Evolutionary conservation across 2,113 vertebrate species (phyloP).

Genomic region (Elanus axillaris): DNA sequence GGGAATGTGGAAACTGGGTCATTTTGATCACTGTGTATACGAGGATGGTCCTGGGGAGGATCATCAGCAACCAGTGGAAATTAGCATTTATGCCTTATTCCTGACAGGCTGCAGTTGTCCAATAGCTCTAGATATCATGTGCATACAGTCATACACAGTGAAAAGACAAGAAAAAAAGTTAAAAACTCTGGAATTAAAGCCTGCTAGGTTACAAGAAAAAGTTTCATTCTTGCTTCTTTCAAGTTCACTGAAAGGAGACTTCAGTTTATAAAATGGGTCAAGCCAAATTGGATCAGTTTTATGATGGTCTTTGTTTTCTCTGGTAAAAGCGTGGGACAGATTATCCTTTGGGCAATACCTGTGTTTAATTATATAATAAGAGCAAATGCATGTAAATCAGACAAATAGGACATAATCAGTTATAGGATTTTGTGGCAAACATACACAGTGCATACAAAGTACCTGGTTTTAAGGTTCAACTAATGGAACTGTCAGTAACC

Average conservation of each 20-base stretch:
- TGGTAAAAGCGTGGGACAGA: not conserved
- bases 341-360: conserved; percentile 25
- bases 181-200: not conserved
- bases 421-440: not conserved
- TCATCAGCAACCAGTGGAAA: not conserved
- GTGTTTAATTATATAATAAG: conserved; percentile 18
- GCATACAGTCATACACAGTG: not conserved
- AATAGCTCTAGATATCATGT: not conserved
- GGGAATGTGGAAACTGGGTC: not conserved
- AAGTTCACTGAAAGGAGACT: not conserved
- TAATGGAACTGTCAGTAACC: conserved; percentile 20
- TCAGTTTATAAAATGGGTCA: not conserved
- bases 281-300: not conserved
- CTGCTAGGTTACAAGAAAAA: not conserved
- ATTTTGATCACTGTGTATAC: not conserved
- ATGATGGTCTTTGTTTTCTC: not conserved
- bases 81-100: not conserved
- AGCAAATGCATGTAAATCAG: not conserved
- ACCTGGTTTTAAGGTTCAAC: not conserved
- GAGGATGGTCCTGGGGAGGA: not conserved
- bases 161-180: not conserved
- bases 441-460: not conserved
- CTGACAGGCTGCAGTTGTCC: not conserved
- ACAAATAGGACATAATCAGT: not conserved
- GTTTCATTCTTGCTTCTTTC: not conserved